Conservation (phyloP, 2,888 invertebrate species). For the Drosophila ezoana region DNA sequence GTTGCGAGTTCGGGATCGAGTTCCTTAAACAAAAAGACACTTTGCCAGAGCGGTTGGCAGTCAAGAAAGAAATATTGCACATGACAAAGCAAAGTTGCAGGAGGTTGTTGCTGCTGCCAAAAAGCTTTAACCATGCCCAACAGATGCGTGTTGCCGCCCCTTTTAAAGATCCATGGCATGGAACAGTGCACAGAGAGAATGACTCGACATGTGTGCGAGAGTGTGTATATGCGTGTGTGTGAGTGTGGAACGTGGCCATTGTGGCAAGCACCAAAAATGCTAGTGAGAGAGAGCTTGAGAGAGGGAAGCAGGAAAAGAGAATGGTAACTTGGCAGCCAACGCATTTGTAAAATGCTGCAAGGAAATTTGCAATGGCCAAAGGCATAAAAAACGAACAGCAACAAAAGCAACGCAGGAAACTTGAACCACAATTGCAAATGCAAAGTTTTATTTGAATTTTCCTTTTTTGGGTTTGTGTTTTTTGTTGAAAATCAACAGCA, state of each 20-base stretch:
- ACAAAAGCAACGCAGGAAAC: slow-evolving; percentile 36
- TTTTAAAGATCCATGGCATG: slow-evolving; percentile 50
- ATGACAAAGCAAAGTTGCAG: slow-evolving; percentile 72
- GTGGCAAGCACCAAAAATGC: slow-evolving; percentile 73
- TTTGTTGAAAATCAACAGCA: slow-evolving; percentile 48
- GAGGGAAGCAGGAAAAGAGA: neutral
- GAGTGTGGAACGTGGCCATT: slow-evolving; percentile 67
- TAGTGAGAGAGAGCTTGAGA: slow-evolving; percentile 12
- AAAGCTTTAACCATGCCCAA: slow-evolving; percentile 58
- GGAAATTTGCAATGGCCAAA: slow-evolving; percentile 37
- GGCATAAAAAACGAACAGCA: slow-evolving; percentile 17
- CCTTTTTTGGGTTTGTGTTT: slow-evolving; percentile 20
- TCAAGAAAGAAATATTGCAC: slow-evolving; percentile 64
- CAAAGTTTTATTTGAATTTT: slow-evolving; percentile 47
- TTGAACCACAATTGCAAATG: slow-evolving; percentile 63
- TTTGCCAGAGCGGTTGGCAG: slow-evolving; percentile 9
- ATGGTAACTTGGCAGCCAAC: slow-evolving; percentile 24
- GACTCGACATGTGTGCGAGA: slow-evolving; percentile 35
- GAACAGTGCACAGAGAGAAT: slow-evolving; percentile 63
- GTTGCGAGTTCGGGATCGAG: slow-evolving; percentile 12
- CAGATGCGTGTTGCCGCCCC: slow-evolving; percentile 34
- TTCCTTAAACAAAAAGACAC: slow-evolving; percentile 47
- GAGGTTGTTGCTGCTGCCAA: slow-evolving; percentile 54
- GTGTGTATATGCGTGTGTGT: slow-evolving; percentile 14
- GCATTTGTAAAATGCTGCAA: slow-evolving; percentile 53